These are phyloP conservation scores for Dendrolimus kikuchii DNA, from an alignment of 1,140 invertebrate species.

Conservation along the genomic window DNA sequence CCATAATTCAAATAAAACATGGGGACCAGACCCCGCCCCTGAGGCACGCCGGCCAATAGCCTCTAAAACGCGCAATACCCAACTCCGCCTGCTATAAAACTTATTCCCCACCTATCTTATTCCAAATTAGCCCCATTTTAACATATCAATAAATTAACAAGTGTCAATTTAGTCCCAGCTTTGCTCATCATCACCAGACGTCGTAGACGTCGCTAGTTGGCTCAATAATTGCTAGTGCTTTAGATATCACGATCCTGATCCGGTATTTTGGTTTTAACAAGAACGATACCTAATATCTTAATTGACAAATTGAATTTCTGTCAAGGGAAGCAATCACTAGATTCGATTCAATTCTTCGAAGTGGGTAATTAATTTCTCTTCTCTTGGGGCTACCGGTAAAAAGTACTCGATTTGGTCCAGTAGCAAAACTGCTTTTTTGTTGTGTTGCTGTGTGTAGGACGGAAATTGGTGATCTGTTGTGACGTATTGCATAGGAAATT, in stretches of 20 bases:
- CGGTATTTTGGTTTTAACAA: conserved; percentile 20
- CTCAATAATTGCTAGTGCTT: conserved; percentile 45
- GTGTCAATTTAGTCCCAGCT: conserved; percentile 23
- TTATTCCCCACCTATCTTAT: conserved; percentile 48
- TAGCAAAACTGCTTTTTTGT: conserved; percentile 18
- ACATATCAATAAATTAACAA: conserved; percentile 56
- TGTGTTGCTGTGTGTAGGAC: conserved; percentile 10
- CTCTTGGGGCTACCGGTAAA: conserved; percentile 18
- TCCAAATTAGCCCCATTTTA: conserved; percentile 53
- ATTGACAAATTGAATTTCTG: conserved; percentile 33
- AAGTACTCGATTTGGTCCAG: conserved; percentile 9
- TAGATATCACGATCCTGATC: conserved; percentile 35
- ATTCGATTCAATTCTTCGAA: conserved; percentile 20
- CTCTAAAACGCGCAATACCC: conserved; percentile 34
- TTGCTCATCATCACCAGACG: conserved; percentile 30
- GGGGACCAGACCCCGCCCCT: conserved; percentile 61
- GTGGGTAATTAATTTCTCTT: conserved; percentile 18
- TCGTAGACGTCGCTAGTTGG: conserved; percentile 18
- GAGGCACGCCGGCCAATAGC: conserved; percentile 56
- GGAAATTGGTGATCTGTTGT: conserved; percentile 9
- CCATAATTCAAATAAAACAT: conserved; percentile 70
- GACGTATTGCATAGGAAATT: conserved; percentile 43
- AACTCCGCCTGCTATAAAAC: conserved; percentile 56
- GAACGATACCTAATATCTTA: conserved; percentile 33
- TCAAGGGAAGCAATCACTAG: conserved; percentile 20